Base-by-base conservation (phyloP, 2,113 vertebrate species). In the Colaptes auratus region DNA sequence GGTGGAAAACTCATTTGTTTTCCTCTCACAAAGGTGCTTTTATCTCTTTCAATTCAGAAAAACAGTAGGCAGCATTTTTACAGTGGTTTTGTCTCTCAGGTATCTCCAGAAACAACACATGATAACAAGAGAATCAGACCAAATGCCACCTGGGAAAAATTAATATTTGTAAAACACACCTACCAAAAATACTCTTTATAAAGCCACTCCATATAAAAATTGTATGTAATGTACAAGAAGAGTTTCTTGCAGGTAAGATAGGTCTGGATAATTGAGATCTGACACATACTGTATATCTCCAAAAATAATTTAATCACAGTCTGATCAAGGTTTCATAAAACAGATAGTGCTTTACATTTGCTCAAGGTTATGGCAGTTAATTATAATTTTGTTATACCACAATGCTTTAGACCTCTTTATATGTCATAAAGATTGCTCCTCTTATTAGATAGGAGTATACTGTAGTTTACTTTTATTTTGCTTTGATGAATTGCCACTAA, bases 381-480 rank as follows among this genome's bases (percentile, higher is more conserved):
- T 97, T 97, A 96, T 86, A 91, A 93, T 95, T 97, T 96, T 94
- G 92, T 95, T 93, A 91, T 82, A 82, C n/a, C 63, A 82, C 60
- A 71, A 36, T 91, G 82, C 59, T 95, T 93, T 93, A 89, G 74
- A 75, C 53, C 93, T 63, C 35, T 85, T 95, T 95, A 66, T 79
- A 86, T 91, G 59, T 96, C 74, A 92, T 52, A 94, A 95, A 33
- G n/a, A 85, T 89, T 69, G 31, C 28, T 61, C 17, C 17, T 90
- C 52, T 93, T 94, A 93, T 71, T 87, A 89, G 90, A 86, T 95
- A 60, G 76, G 86, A 94, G 78, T 88, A 94, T 75, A 81, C 46
- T 55, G 11, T 60, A 63, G 79, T 74, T 93, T 94, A 77, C 27
- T 82, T 83, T 94, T 94, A 86, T 92, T 96, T 86, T 75, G 39